A percentile compares a stretch with the other conserved stretches of the same genome.
Evolutionary conservation across 35 echinoderm and acorn worm genomes (phyloP).

Genomic region (Apostichopus japonicus): DNA sequence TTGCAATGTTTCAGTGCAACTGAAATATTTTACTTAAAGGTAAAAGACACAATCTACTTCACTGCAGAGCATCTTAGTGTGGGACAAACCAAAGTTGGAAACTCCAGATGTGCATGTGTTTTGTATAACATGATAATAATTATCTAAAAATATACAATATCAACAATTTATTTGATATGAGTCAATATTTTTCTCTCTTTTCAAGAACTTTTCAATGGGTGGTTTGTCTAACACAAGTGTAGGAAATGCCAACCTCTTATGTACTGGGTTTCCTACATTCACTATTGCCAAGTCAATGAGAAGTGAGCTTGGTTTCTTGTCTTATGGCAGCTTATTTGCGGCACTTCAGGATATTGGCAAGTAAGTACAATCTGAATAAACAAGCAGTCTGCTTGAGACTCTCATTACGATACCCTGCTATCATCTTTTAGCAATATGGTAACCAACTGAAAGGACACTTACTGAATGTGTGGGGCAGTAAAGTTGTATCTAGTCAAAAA

Average conservation of each 20-base stretch:
- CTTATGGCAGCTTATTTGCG: slow-evolving; percentile 18
- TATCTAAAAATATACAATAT: neutral
- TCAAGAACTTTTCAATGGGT: slow-evolving; percentile 47
- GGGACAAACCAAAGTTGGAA: too few species aligned
- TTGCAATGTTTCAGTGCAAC: too few species aligned
- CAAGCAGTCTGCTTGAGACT: too few species aligned
- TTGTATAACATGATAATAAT: neutral
- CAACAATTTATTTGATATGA: neutral
- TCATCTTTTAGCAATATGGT: too few species aligned
- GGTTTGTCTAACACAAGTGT: neutral
- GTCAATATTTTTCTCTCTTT: neutral
- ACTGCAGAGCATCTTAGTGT: too few species aligned
- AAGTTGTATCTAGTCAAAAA: too few species aligned
- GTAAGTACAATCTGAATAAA: neutral
- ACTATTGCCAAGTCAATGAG: slow-evolving; percentile 2
- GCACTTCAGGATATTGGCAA: slow-evolving; percentile 14
- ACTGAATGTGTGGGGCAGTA: too few species aligned
- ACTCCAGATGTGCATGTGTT: neutral
- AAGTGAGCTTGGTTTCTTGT: slow-evolving; percentile 18
- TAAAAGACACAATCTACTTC: too few species aligned
- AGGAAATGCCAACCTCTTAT: neutral
- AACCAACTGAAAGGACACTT: too few species aligned
- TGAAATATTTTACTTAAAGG: too few species aligned
- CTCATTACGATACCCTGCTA: too few species aligned
- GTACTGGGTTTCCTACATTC: slow-evolving; percentile 28